phyloP scores from a whole-genome alignment of 2,888 invertebrate genomes.

The Eupithecia vulgata region DNA sequence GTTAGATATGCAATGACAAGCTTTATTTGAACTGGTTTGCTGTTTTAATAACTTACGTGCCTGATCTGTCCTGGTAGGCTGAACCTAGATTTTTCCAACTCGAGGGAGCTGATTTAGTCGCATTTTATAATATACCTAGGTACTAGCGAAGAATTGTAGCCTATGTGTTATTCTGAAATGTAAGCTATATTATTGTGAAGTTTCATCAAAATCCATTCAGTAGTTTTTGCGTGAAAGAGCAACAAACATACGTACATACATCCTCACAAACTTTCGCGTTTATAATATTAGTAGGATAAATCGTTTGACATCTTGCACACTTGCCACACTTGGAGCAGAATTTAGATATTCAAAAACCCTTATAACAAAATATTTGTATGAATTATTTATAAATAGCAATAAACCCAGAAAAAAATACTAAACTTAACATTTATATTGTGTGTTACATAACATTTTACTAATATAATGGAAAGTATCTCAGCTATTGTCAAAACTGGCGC shows the following conservation, averaged over 20 bases:
- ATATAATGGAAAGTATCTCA: slow-evolving; percentile 21
- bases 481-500: slow-evolving; percentile 16
- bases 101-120: no score
- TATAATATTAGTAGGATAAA: no score
- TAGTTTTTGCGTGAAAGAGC: no score
- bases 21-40: neutral
- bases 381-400: slow-evolving; percentile 6
- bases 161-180: no score
- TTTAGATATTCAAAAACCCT: neutral
- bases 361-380: neutral
- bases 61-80: neutral
- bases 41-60: neutral
- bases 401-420: neutral
- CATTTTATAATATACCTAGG: no score
- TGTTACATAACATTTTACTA: slow-evolving; percentile 13
- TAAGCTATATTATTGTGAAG: no score
- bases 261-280: no score
- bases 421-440: neutral
- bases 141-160: no score
- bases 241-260: no score
- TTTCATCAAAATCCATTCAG: no score
- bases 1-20: neutral
- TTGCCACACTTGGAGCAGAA: neutral
- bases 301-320: no score
- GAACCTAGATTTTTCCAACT: no score